phyloP scores from a whole-genome alignment of 2,797 vertebrate species.

The Podargus strigoides region DNA sequence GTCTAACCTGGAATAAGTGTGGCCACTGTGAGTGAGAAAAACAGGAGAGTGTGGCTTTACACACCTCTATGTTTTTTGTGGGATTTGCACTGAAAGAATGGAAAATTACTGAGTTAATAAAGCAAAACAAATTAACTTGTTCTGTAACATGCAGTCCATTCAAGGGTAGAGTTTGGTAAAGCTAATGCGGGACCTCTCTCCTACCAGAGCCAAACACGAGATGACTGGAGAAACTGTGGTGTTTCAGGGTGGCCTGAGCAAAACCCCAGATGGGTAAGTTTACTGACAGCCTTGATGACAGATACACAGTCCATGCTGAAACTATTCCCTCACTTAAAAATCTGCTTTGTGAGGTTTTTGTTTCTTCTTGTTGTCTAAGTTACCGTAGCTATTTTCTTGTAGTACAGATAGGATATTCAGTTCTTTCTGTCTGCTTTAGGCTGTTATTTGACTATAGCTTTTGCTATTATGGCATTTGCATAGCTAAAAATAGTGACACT shows the following conservation, averaged over 20 bases:
- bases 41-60: neutral
- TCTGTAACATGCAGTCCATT: neutral
- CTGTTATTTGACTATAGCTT: neutral
- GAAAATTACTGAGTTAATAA: neutral
- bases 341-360: neutral
- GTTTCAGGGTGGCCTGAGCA: conserved; percentile 92
- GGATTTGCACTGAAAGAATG: neutral
- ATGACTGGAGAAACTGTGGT: conserved; percentile 93
- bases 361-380: neutral
- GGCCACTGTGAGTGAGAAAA: neutral
- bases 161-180: neutral
- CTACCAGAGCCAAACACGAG: conserved; percentile 83
- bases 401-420: neutral
- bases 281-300: neutral
- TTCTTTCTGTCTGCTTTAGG: neutral
- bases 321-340: neutral
- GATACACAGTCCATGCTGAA: neutral
- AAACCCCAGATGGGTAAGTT: conserved; percentile 94
- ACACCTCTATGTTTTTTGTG: neutral
- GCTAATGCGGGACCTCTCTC: conserved; percentile 34
- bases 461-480: neutral
- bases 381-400: neutral
- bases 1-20: neutral
- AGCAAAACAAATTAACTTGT: neutral
- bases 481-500: neutral